A percentile compares a stretch with the other conserved stretches of the same genome.
phyloP scores from a whole-genome alignment of 2,113 vertebrate species.

The Trogon melanurus region DNA sequence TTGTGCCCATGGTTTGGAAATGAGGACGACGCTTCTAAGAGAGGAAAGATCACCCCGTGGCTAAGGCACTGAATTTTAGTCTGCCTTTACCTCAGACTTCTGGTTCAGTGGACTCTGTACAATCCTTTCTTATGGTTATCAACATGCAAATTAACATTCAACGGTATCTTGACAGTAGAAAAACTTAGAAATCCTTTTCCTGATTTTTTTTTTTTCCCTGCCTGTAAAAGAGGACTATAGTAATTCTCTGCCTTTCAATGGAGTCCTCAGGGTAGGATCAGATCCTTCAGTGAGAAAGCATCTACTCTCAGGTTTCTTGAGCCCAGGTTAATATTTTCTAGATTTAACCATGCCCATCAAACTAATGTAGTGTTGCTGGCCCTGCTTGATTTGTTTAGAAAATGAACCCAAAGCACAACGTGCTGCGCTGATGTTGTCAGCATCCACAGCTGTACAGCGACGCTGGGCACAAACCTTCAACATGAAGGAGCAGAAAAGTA shows the following conservation, averaged over 20 bases:
- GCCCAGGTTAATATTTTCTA: neutral
- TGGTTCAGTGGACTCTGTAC: neutral
- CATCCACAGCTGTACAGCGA: neutral
- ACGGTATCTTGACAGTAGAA: neutral
- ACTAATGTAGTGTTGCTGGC: neutral
- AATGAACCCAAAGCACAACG: neutral
- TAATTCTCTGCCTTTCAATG: neutral
- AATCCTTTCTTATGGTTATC: neutral
- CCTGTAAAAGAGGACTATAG: neutral
- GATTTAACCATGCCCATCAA: neutral
- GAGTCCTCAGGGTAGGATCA: neutral
- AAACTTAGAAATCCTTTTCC: neutral
- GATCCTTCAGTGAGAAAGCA: neutral
- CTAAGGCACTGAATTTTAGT: neutral
- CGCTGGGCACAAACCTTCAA: neutral
- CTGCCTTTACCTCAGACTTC: neutral
- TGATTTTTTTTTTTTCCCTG: neutral
- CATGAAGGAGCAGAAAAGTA: neutral
- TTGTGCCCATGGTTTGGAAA: neutral
- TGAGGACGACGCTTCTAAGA: neutral
- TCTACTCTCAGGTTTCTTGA: neutral
- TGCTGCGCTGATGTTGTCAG: neutral
- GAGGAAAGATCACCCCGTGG: neutral
- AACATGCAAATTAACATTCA: neutral
- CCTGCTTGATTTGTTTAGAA: neutral